These are phyloP conservation scores for Podotricha telesiphe DNA, from an alignment of 2,888 invertebrate genomes.

Conservation along the genomic window DNA sequence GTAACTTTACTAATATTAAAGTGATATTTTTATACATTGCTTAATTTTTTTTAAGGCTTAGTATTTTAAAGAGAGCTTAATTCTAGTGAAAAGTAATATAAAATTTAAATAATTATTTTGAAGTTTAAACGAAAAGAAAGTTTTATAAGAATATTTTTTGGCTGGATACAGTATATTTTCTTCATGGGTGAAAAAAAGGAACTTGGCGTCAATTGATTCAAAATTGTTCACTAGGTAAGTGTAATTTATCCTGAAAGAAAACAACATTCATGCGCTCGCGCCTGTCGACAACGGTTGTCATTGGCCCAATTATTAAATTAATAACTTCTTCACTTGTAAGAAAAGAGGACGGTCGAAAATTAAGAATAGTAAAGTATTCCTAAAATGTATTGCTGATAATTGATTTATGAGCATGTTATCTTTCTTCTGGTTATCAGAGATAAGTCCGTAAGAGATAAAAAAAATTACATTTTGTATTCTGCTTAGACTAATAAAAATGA, in stretches of 20 bases:
- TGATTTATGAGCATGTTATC: slow-evolving; percentile 11
- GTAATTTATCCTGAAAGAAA: background rate
- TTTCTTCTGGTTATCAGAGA: slow-evolving; percentile 12
- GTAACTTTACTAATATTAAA: slow-evolving; percentile 37
- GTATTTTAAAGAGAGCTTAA: background rate
- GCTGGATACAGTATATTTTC: slow-evolving; percentile 16
- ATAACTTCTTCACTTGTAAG: background rate
- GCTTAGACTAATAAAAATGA: background rate
- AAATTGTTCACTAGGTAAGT: slow-evolving; percentile 22
- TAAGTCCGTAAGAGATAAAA: slow-evolving; percentile 15
- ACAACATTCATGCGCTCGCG: slow-evolving; percentile 28
- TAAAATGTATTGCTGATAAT: background rate
- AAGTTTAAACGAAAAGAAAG: slow-evolving; percentile 28
- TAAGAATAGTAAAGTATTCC: background rate
- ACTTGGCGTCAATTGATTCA: slow-evolving; percentile 18
- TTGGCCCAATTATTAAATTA: slow-evolving; percentile 26
- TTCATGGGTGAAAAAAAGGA: slow-evolving; percentile 30
- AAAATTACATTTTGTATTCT: background rate
- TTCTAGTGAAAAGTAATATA: background rate
- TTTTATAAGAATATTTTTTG: slow-evolving; percentile 26
- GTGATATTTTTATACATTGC: slow-evolving; percentile 31
- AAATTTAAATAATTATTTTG: slow-evolving; percentile 3
- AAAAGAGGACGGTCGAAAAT: background rate
- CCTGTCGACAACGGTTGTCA: slow-evolving; percentile 17
- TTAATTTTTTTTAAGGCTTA: slow-evolving; percentile 17